Evolutionary conservation across 2,888 invertebrate species (phyloP).

Genomic region (Clivina fossor): DNA sequence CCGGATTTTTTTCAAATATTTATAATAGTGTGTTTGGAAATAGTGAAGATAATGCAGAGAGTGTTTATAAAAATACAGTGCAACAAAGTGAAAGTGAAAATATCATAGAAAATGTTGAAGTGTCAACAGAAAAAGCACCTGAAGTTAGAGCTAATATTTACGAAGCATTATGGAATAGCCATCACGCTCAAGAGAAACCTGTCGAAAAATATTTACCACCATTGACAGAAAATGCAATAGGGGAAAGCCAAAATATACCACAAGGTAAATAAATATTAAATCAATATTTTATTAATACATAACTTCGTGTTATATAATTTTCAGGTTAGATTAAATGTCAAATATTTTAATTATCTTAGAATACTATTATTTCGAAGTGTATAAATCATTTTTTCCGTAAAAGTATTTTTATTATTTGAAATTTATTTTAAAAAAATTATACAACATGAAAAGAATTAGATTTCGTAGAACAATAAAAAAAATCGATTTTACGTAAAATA

Average conservation of each 20-base stretch:
- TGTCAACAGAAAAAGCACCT: background rate
- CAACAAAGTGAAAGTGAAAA: constrained; percentile 10
- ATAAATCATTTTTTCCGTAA: too few relatives aligned
- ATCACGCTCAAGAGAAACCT: constrained; percentile 30
- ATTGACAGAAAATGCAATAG: background rate
- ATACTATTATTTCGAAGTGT: too few relatives aligned
- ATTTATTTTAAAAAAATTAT: too few relatives aligned
- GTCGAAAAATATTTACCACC: constrained; percentile 30
- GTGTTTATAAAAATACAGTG: background rate
- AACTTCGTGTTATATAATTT: too few relatives aligned
- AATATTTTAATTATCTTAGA: too few relatives aligned
- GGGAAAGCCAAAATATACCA: background rate
- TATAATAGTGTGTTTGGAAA: constrained; percentile 19
- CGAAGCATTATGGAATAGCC: constrained; percentile 16
- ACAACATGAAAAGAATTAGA: too few relatives aligned
- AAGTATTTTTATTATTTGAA: too few relatives aligned
- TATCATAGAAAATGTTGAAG: constrained; percentile 9
- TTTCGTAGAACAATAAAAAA: too few relatives aligned
- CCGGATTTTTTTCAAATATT: constrained; percentile 28
- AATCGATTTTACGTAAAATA: too few relatives aligned
- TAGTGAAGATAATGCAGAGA: constrained; percentile 6
- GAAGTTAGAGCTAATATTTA: background rate
- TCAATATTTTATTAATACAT: too few relatives aligned
- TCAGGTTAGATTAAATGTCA: too few relatives aligned
- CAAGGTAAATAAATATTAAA: too few relatives aligned